phyloP scores from a whole-genome alignment of 2,797 vertebrate species.

The Gouania willdenowi region DNA sequence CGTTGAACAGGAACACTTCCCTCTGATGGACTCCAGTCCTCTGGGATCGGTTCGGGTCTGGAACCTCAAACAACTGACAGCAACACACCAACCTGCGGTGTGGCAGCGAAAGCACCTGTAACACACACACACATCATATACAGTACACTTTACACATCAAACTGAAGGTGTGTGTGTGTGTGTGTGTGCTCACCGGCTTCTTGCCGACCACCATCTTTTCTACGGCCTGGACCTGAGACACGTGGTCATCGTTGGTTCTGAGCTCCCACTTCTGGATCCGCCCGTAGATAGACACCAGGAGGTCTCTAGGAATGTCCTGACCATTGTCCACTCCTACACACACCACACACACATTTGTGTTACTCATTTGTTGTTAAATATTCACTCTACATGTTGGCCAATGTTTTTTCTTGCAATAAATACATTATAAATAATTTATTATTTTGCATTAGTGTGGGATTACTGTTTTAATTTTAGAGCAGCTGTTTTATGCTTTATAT shows the following conservation, averaged over 20 bases:
- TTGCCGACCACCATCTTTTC: conserved; percentile 95
- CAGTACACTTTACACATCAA: conserved; percentile 33
- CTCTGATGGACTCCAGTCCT: conserved; percentile 88
- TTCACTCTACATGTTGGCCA: no score
- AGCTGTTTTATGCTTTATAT: no score
- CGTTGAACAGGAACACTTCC: conserved; percentile 95
- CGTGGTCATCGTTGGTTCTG: conserved; percentile 93
- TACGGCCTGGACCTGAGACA: conserved; percentile 93
- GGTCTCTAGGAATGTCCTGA: conserved; percentile 88
- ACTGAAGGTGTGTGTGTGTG: no score
- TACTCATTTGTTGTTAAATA: no score
- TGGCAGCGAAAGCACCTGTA: conserved; percentile 86
- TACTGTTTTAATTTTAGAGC: no score
- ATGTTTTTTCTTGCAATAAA: no score
- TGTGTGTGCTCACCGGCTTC: conserved; percentile 85
- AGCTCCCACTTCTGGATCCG: conserved; percentile 92
- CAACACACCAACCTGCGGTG: conserved; percentile 91
- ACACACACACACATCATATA: conserved; percentile 39
- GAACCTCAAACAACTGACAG: conserved; percentile 93
- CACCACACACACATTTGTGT: no score
- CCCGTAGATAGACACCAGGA: conserved; percentile 90
- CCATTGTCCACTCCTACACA: conserved; percentile 86
- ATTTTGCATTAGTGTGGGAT: no score
- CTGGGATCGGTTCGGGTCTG: conserved; percentile 88
- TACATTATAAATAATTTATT: no score